Evolutionary conservation across 2,113 vertebrate genomes (phyloP), one percentile per base, ranked within the genome.

Genomic region (Anser brachyrhynchus): DNA sequence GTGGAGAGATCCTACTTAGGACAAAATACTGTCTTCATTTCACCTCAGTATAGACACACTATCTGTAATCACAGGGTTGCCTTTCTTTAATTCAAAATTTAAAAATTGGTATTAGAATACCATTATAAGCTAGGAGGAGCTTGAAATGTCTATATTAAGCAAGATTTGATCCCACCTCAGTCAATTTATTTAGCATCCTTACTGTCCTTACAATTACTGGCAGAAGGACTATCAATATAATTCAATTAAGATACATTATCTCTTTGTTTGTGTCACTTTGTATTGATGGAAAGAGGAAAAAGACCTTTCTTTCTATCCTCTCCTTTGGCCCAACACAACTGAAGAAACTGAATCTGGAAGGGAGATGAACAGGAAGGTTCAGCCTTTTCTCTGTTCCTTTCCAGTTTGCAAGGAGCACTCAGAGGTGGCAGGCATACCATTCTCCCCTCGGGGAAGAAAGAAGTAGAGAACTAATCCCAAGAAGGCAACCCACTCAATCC

Each of bases 351-450:
- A 92, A 70, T 5, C 7, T 17, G 73, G 23, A 80, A 70, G 43
- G 37, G 26, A 73, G 33, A 43, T 78, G 59, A 87, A 2, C 23
- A 43, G 19, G 4, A 5, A 25, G 10, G 13, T 52, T 75, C 39
- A 46, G 14, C 6, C 14, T 62, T 39, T 73, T 9, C 51, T 41
- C 15, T 62, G 17, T 17, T 55, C 10, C n/a, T 59, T 55, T 49
- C 11, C 49, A 49, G 22, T 33, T 79, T 29, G 13, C 29, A 51
- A 37, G 44, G 43, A 80, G 5, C 21, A 37, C 25, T 2, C 26
- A 37, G 43, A 75, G 21, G 5, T 33, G 70, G 69, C 0, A 0
- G 23, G 17, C 25, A 43, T 5, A 37, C 4, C 18, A 7, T 18
- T 84, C 37, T n/a, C 10, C 49, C 22, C 9, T 51, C 54, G 54